Percentiles rank a stretch among this genome's conserved stretches.
Conservation (phyloP, 2,797 vertebrate genomes). For the Apogon talboti region DNA sequence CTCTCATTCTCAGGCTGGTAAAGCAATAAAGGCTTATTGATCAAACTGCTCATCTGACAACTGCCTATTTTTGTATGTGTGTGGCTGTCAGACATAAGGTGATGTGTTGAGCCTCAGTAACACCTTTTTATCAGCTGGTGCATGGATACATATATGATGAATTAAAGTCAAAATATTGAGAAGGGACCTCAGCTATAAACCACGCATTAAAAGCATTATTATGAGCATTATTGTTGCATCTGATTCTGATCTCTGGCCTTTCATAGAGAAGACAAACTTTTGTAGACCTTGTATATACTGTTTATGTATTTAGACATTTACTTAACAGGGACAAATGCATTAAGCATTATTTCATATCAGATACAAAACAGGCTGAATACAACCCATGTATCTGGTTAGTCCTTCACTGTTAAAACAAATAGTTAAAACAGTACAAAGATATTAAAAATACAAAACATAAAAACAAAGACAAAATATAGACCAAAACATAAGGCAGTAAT, state of each 20-base stretch:
- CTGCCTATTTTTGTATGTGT: slow-evolving; percentile 44
- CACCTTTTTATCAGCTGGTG: slow-evolving; percentile 1
- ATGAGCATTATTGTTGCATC: not conserved
- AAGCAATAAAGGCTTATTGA: slow-evolving; percentile 69
- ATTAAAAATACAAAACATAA: no score
- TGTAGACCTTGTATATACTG: no score
- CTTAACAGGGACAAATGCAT: no score
- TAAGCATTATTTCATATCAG: no score
- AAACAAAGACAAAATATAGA: no score
- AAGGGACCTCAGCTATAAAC: not conserved
- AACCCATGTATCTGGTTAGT: no score
- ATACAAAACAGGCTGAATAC: no score
- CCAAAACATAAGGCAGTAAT: no score
- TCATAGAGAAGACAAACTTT: not conserved
- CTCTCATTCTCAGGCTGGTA: slow-evolving; percentile 43
- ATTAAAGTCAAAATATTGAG: not conserved
- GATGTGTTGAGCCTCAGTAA: slow-evolving; percentile 9
- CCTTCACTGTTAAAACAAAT: no score
- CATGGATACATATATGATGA: not conserved
- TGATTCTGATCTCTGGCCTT: slow-evolving; percentile 19
- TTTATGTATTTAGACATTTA: no score
- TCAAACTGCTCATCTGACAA: slow-evolving; percentile 62
- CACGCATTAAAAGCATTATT: no score
- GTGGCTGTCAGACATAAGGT: not conserved
- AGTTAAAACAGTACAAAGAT: no score